Base-by-base conservation (phyloP, 2,113 vertebrate genomes). In the Mesocricetus auratus region DNA sequence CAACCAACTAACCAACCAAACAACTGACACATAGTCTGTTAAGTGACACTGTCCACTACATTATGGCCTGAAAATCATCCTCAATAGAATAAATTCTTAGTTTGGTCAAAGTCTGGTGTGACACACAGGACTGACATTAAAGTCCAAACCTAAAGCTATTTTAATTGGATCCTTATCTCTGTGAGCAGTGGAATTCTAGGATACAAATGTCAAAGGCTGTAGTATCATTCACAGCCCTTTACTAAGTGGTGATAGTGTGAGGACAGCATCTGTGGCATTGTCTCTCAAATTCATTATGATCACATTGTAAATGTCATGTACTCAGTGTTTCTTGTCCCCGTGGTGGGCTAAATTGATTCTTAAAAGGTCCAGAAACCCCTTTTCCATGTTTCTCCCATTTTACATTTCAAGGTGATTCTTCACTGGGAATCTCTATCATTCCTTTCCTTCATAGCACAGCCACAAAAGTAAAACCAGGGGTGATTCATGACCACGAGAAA, bases 151-250 rank as follows among this genome's bases (percentile, higher is more conserved):
- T 68, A 97, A 91, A 93, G 5, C 10, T 96, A 33, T 42, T 94
- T 56, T 47, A 97, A 97, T 64, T 97, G 89, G 69, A 95, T 98
- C 66, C 73, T 96, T 64, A 97, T 97, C 94, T 75, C 92, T 29
- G 0, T 96, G 97, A 94, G 86, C 90, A 97, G 97, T 78, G 96
- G 91, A 96, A 96, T 58, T 83, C 75, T 45, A 60, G 85, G 71
- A 85, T 95, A 86, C 0, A 45, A 69, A 82, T 56, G 47, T 39
- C 81, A 89, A 95, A 97, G 98, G 94, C 26, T 50, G 87, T 64
- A 24, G 53, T 33, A 58, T n/a, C 56, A 60, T 60, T 89, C 29
- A 11, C 21, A 56, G 2, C 12, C 64, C 66, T 88, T 94, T 64
- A 62, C 92, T 96, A 95, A 97, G 24, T 1, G 15, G 36, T 16